Conservation (phyloP, 2,888 invertebrate species). For the Girardia tigrina region DNA sequence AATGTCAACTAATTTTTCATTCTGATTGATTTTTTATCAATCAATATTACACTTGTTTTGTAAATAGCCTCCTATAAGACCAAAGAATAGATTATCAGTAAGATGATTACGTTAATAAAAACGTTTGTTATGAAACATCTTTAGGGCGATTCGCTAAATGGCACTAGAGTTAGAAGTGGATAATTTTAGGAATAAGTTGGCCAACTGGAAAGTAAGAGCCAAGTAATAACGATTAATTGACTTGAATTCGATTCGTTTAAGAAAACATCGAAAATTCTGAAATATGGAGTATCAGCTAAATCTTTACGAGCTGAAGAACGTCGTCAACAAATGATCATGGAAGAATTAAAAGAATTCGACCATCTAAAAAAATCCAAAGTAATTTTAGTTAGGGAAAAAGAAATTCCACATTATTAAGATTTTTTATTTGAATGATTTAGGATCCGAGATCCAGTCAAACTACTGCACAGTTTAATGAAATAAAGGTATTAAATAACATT, state of each 20-base stretch:
- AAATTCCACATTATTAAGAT: not conserved
- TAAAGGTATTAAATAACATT: constrained; percentile 3
- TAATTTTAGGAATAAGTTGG: not conserved
- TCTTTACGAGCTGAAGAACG: not conserved
- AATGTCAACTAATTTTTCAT: constrained; percentile 12
- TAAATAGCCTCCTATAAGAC: not conserved
- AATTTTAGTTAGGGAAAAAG: not conserved
- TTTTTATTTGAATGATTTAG: not conserved
- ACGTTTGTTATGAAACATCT: not conserved
- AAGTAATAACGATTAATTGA: not conserved
- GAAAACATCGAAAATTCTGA: not conserved
- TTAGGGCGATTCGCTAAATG: not conserved
- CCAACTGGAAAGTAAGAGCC: not conserved
- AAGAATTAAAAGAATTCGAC: not conserved
- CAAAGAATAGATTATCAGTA: not conserved
- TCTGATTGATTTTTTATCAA: constrained; percentile 5
- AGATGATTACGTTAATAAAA: no score
- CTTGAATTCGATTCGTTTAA: not conserved
- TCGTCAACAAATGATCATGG: not conserved
- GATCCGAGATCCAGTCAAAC: not conserved
- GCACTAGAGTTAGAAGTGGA: not conserved
- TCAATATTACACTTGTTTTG: not conserved
- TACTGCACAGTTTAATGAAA: not conserved
- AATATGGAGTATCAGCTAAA: not conserved
- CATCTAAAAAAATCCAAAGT: not conserved